phyloP scores from a whole-genome alignment of 2,113 vertebrate species.

The Bubalus kerabau region DNA sequence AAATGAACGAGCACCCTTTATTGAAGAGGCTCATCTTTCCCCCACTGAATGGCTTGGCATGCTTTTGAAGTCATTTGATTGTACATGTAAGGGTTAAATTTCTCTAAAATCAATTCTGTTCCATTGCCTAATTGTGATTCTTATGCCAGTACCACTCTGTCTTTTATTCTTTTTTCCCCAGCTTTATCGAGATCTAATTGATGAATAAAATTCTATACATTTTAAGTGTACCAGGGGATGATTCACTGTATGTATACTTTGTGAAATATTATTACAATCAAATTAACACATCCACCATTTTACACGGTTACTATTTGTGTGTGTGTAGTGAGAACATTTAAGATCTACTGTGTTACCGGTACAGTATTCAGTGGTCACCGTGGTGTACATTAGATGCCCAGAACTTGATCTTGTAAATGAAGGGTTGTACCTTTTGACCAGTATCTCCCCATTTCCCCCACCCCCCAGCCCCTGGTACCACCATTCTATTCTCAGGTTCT shows the following conservation, averaged over 20 bases:
- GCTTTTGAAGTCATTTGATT: background rate
- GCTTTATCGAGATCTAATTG: background rate
- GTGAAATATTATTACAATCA: background rate
- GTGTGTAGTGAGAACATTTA: background rate
- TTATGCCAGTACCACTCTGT: background rate
- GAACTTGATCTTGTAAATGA: background rate
- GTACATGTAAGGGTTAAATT: background rate
- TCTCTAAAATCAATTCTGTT: background rate
- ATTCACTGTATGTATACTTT: background rate
- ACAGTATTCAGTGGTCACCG: background rate
- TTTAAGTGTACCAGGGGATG: background rate
- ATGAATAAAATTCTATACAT: background rate
- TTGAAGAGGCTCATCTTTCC: background rate
- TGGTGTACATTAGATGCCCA: background rate
- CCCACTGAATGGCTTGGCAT: background rate
- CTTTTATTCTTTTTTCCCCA: background rate
- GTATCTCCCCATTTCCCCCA: background rate
- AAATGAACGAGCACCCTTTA: background rate
- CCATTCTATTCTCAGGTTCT: background rate
- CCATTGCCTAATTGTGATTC: background rate
- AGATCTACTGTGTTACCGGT: background rate
- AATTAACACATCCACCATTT: background rate
- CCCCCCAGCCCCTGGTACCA: background rate
- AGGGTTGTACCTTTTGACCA: background rate
- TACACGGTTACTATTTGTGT: background rate